phyloP scores from a whole-genome alignment of 2,888 invertebrate species.

The Phragmatobia fuliginosa region DNA sequence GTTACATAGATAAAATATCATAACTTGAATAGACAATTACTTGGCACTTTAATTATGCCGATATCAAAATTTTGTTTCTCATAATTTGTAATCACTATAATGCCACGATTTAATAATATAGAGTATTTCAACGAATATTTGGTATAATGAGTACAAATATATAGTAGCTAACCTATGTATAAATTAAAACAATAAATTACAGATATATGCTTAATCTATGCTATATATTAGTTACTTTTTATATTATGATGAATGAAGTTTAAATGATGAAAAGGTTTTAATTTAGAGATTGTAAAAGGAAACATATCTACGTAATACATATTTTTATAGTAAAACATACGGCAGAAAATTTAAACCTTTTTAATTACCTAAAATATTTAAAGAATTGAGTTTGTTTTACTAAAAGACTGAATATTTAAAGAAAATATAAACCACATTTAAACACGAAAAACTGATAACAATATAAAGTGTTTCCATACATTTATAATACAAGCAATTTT shows the following conservation, averaged over 20 bases:
- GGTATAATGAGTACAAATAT: conserved; percentile 53
- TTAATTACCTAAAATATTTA: too few species aligned
- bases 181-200: conserved; percentile 43
- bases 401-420: too few species aligned
- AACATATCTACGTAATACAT: background rate
- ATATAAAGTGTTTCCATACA: too few species aligned
- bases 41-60: background rate
- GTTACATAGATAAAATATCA: background rate
- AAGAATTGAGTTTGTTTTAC: too few species aligned
- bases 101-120: conserved; percentile 50
- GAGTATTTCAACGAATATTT: conserved; percentile 58
- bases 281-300: background rate
- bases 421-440: too few species aligned
- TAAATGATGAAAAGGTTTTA: background rate
- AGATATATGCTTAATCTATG: conserved; percentile 36
- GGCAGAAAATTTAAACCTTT: too few species aligned
- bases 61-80: conserved; percentile 1
- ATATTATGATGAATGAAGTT: conserved; percentile 31
- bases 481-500: too few species aligned
- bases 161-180: conserved; percentile 43
- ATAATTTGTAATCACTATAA: conserved; percentile 52
- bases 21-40: background rate
- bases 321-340: too few species aligned
- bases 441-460: too few species aligned
- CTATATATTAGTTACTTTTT: conserved; percentile 34